Conservation (phyloP, 2,797 vertebrate genomes). For the Holocentrus rufus region DNA sequence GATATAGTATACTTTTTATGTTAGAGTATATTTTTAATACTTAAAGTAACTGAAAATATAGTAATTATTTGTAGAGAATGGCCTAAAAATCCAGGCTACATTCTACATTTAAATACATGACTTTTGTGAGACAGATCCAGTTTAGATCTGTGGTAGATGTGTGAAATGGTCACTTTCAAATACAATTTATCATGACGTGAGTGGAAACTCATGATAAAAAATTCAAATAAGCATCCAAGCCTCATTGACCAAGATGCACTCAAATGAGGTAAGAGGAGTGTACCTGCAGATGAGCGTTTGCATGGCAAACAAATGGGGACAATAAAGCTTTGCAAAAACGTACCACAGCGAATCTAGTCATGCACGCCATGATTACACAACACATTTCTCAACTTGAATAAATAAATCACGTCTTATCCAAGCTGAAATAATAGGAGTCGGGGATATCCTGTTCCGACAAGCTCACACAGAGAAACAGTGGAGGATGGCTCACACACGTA, state of each 20-base stretch:
- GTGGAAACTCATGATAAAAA: conserved; percentile 52
- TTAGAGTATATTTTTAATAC: too few relatives aligned
- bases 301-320: conserved; percentile 72
- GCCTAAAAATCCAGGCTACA: background rate
- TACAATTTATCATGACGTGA: conserved; percentile 3
- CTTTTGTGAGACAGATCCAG: background rate
- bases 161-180: background rate
- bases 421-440: conserved; percentile 29
- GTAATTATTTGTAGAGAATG: too few relatives aligned
- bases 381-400: conserved; percentile 38
- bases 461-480: conserved; percentile 22
- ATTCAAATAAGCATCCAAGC: conserved; percentile 73
- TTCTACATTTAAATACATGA: background rate
- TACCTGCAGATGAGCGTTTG: conserved; percentile 49
- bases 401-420: conserved; percentile 34
- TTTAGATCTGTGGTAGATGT: too few relatives aligned
- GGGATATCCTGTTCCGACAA: conserved; percentile 31
- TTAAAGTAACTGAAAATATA: too few relatives aligned
- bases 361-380: conserved; percentile 58
- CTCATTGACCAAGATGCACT: conserved; percentile 41
- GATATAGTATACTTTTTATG: too few relatives aligned
- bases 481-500: conserved; percentile 5
- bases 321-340: conserved; percentile 36
- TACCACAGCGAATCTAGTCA: conserved; percentile 12
- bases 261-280: conserved; percentile 24